These are phyloP conservation scores for Drosophila rhopaloa DNA, from an alignment of 1,140 invertebrate species.

Conservation along the genomic window DNA sequence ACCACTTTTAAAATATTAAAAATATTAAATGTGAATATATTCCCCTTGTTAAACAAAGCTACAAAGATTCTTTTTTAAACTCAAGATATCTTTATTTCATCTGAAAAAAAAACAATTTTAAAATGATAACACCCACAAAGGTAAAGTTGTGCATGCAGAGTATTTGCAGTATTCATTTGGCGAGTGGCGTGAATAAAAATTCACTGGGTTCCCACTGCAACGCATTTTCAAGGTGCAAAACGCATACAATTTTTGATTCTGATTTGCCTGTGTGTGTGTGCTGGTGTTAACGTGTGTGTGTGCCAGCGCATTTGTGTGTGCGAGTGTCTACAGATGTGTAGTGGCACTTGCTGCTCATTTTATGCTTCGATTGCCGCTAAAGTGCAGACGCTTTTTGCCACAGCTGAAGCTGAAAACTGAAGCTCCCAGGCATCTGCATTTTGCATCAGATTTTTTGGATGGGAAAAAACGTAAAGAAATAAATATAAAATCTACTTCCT, in stretches of 20 bases:
- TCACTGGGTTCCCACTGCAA: conserved; percentile 15
- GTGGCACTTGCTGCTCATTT: conserved; percentile 83
- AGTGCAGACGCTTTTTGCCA: conserved; percentile 72
- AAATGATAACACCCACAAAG: not conserved
- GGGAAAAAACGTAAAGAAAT: not conserved
- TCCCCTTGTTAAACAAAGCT: too few relatives aligned
- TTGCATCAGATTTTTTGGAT: conserved; percentile 13
- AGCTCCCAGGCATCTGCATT: conserved; percentile 10
- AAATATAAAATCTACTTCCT: not conserved
- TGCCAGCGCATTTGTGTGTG: conserved; percentile 7
- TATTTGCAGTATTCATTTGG: conserved; percentile 50
- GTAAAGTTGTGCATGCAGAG: not conserved
- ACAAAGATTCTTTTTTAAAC: too few relatives aligned
- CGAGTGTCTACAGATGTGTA: conserved; percentile 56
- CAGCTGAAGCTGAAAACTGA: conserved; percentile 41
- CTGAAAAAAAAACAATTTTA: not conserved
- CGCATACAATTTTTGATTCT: conserved; percentile 70
- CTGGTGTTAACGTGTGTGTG: conserved; percentile 1
- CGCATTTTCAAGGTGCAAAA: conserved; percentile 47
- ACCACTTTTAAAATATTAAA: too few relatives aligned
- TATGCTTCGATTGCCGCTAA: conserved; percentile 72
- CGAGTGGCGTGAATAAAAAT: conserved; percentile 20
- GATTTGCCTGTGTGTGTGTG: conserved; percentile 22
- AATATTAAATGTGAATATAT: too few relatives aligned
- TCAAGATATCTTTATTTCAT: too few relatives aligned